A percentile compares a stretch with the other conserved stretches of the same genome.
Conservation (phyloP, 2,113 vertebrate genomes). For the Psittacula cyanocephala region DNA sequence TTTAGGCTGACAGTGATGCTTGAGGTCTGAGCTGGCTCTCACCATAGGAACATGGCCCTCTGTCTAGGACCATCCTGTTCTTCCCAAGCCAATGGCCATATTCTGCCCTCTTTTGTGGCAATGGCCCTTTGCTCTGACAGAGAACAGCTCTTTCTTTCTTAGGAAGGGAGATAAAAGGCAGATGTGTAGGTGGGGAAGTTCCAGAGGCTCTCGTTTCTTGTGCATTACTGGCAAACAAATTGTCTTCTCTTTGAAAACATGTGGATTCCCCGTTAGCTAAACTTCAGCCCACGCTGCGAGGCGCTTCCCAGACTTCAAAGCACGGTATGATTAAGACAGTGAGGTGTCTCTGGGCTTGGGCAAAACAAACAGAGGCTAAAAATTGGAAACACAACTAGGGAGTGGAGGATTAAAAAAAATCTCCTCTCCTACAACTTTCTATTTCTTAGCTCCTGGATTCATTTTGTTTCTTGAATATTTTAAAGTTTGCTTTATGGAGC, state of each 20-base stretch:
- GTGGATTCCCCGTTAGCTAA: not conserved
- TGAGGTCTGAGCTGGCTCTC: not conserved
- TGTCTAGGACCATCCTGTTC: not conserved
- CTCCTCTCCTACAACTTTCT: not conserved
- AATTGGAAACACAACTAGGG: not conserved
- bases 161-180: not conserved
- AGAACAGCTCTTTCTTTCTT: not conserved
- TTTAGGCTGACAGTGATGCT: not conserved
- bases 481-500: not conserved
- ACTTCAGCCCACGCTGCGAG: not conserved
- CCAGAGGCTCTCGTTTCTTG: not conserved
- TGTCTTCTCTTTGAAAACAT: not conserved
- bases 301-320: not conserved
- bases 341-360: not conserved
- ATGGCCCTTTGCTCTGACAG: not conserved
- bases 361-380: not conserved
- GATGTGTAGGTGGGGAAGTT: slow-evolving; percentile 60
- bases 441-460: not conserved
- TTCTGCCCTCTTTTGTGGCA: not conserved
- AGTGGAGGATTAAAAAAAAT: not conserved
- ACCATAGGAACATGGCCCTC: not conserved
- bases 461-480: not conserved
- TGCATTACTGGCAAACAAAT: slow-evolving; percentile 15
- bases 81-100: not conserved
- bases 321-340: not conserved